Base-by-base conservation (phyloP, 1,140 invertebrate species). In the Saccostrea echinata region DNA sequence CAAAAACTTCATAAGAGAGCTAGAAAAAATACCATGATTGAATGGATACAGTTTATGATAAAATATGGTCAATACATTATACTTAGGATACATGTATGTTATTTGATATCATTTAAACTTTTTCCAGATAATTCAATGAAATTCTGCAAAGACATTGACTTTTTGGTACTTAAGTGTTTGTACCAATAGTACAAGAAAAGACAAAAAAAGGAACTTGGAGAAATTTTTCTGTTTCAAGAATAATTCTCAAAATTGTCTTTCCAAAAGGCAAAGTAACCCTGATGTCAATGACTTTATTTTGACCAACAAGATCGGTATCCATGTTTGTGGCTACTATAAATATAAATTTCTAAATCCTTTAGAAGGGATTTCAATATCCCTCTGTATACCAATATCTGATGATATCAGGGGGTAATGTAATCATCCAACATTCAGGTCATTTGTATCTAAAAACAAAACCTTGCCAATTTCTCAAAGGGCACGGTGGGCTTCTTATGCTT, bases 371-470 rank as follows among this genome's bases (percentile, higher is more conserved):
- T 76, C 27, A 76, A 76, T 11, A 76, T 33, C 68, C 27, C 57
- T 76, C 8, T 76, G 27, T 35, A 76, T 30, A 76, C 68, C 68
- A 76, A 30, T 76, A 76, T 76, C 68, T 76, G 68, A 76, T 76
- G 68, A 76, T 76, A 76, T 76, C 68, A 30, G 27, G 8, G 27
- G 11, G 68, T 76, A 76, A 76, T 76, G 68, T 76, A 76, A 76
- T 76, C 68, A 33, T 76, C 27, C 68, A 76, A 27, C 27, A 76
- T 76, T 76, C 68, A 76, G 68, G 68, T 76, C 68, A 76, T 11
- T 76, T 76, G 68, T 76, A 35, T 76, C 68, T 76, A 76, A 76
- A 76, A 76, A 76, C 68, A 76, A 76, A 76, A 76, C 68, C 68
- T 76, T 76, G 68, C 68, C 68, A 76, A 76, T 27, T 76, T 76